These are phyloP conservation scores for Cettia cetti DNA, from an alignment of 2,113 vertebrate species.

Conservation along the genomic window DNA sequence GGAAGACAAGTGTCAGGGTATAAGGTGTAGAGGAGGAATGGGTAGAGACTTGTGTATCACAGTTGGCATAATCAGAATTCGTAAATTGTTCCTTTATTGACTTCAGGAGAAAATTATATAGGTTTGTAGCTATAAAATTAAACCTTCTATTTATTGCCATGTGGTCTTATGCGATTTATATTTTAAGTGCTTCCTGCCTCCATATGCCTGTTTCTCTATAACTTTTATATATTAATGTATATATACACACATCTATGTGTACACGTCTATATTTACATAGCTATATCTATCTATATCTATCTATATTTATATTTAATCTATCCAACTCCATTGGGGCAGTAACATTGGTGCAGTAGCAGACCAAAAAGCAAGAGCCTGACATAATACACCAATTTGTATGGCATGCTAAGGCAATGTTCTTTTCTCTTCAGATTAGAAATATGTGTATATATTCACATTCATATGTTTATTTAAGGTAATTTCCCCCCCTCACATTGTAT, in stretches of 20 bases:
- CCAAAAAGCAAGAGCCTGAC: background rate
- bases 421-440: background rate
- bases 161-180: background rate
- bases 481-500: background rate
- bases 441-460: background rate
- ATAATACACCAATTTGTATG: background rate
- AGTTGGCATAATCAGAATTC: background rate
- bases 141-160: background rate
- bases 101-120: background rate
- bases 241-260: background rate
- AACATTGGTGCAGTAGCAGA: background rate
- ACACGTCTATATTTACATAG: background rate
- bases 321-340: background rate
- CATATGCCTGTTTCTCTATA: background rate
- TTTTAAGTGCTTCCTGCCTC: background rate
- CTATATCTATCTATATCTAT: background rate
- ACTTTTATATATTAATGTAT: background rate
- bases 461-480: background rate
- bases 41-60: background rate
- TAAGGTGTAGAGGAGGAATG: accelerated
- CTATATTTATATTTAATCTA: background rate
- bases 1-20: background rate
- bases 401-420: background rate
- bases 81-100: background rate
- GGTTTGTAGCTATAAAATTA: background rate